Evolutionary conservation across 1,140 invertebrate species (phyloP).

Genomic region (Cyclina sinensis): DNA sequence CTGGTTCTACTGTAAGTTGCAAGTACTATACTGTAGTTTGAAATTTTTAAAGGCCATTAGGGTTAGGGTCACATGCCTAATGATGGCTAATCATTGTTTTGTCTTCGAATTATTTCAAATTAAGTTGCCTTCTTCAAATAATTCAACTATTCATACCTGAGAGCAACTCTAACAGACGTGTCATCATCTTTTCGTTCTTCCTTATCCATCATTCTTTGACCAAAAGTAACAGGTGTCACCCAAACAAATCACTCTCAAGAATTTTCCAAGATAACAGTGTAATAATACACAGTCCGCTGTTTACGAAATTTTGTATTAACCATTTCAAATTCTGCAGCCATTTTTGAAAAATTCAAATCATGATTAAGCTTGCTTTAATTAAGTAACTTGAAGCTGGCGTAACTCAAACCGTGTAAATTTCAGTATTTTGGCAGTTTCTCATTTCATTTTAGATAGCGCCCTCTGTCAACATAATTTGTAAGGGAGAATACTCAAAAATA

Average conservation of each 20-base stretch:
- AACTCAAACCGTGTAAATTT: conserved; percentile 45
- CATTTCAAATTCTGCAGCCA: not conserved
- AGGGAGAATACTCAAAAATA: no score
- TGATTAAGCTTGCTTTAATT: conserved; percentile 13
- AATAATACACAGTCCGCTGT: not conserved
- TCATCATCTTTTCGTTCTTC: conserved; percentile 77
- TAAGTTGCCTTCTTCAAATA: no score
- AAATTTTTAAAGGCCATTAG: no score
- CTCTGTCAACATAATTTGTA: conserved; percentile 29
- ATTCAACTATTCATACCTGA: conserved; percentile 71
- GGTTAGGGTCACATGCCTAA: no score
- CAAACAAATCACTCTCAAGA: not conserved
- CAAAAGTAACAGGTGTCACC: conserved; percentile 35
- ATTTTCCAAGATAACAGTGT: not conserved
- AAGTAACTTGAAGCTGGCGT: not conserved
- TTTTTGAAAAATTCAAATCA: conserved; percentile 3
- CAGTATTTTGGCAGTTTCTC: conserved; percentile 42
- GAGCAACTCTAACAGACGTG: conserved; percentile 78
- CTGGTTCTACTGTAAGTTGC: no score
- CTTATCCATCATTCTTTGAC: conserved; percentile 67
- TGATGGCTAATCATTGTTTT: no score
- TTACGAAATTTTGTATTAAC: not conserved
- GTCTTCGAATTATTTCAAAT: no score
- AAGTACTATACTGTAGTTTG: no score
- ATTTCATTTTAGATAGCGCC: not conserved